A percentile compares a stretch with the other conserved stretches of the same genome.
These are phyloP conservation scores for Mallateleia sp. DNA, from an alignment of 2,888 invertebrate genomes.

Conservation along the genomic window DNA sequence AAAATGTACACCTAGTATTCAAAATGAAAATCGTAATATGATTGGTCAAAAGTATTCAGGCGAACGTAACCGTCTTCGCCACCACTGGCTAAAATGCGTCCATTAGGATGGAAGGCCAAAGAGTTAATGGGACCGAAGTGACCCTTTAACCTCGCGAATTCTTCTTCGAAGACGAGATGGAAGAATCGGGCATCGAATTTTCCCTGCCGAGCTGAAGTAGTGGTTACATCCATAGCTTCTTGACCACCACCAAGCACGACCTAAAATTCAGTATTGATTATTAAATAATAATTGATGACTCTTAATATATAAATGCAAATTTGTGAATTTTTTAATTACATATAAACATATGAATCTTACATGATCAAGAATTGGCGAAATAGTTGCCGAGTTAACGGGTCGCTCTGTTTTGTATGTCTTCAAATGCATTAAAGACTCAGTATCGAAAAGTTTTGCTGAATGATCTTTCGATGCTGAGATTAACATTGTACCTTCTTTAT, in stretches of 20 bases:
- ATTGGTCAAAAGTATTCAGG: constrained; percentile 98
- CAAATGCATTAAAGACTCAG: constrained; percentile 95
- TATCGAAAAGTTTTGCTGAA: constrained; percentile 98
- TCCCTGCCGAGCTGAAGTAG: constrained; percentile 97
- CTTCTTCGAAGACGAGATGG: constrained; percentile 94
- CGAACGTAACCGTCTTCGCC: constrained; percentile 99
- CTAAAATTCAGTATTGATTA: constrained; percentile 88
- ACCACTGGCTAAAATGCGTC: constrained; percentile 98
- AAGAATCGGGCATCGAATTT: constrained; percentile 98
- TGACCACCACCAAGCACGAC: constrained; percentile 99
- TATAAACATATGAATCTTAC: constrained; percentile 90
- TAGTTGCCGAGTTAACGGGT: constrained; percentile 99
- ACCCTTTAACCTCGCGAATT: constrained; percentile 97
- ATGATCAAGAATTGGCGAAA: constrained; percentile 98
- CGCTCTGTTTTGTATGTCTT: constrained; percentile 99
- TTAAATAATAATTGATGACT: too few relatives aligned
- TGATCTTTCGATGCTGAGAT: constrained; percentile 99
- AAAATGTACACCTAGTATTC: constrained; percentile 92
- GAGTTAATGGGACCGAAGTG: constrained; percentile 99
- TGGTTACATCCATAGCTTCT: constrained; percentile 99
- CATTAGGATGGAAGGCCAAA: constrained; percentile 99
- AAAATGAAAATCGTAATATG: constrained; percentile 98
- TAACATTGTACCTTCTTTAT: constrained; percentile 98
- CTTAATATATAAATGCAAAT: too few relatives aligned
- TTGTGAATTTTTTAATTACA: background rate